Evolutionary conservation across 2,888 invertebrate genomes (phyloP), one percentile per base, ranked within the genome.

Genomic region (Agriopis leucophaearia): DNA sequence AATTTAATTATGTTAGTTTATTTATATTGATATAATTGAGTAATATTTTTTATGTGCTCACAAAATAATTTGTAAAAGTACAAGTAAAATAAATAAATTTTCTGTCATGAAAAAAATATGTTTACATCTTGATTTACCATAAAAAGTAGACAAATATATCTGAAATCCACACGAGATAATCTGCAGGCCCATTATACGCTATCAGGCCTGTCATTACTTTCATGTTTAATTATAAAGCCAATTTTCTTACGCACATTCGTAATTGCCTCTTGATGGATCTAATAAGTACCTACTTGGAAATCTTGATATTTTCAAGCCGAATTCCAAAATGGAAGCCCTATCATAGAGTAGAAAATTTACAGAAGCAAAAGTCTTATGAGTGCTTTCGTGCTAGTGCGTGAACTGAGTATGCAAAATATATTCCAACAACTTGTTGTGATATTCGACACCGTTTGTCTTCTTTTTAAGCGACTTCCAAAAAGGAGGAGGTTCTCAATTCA

Each of bases 181-280:
- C 13, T 48, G 8, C 16, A 18, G 9, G 8, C 15, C 47, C 18
- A 51, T 35, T 50, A 4, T n/a, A 35, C 12, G n/a, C 9, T 15
- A 44, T 8, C 8, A 13, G 8, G 13, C n/a, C 9, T 42, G 35
- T 40, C 38, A 15, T 15, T 8, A 45, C 15, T 27, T 27, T 55
- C 16, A 40, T 16, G 44, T 36, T 13, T 57, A 57, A 57, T 57
- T 45, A 57, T 4, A 6, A 57, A 45, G 57, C 16, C 35, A 47
- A 57, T 57, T 57, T 57, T 57, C 57, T 45, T 36, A n/a, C 27
- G 8, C 15, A 36, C 35, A 15, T 15, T 15, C 15, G 57, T 47
- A 45, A 57, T 57, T 57, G 27, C 57, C 57, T 47, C 44, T 15
- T 45, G 35, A 15, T 15, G 12, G 36, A 18, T 45, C 35, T 57